Evolutionary conservation across 2,888 invertebrate genomes (phyloP).

Genomic region (Ophonus ardosiacus): DNA sequence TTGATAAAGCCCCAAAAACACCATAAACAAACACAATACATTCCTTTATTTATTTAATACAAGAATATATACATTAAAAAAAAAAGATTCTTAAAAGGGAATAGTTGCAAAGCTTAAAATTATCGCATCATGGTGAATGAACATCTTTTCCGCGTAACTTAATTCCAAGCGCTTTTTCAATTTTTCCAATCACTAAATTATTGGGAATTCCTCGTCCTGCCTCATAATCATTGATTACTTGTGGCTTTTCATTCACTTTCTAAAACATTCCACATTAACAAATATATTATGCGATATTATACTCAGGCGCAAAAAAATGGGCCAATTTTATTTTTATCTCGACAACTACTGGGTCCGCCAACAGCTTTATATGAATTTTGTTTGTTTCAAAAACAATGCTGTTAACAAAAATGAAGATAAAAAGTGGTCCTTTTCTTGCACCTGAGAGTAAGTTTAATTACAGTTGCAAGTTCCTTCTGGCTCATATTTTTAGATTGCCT

Average conservation of each 20-base stretch:
- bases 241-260: conserved; percentile 98
- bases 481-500: conserved; percentile 95
- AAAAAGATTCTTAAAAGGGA: too few species aligned
- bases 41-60: background rate
- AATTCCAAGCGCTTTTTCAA: conserved; percentile 95
- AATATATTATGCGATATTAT: background rate
- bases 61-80: background rate
- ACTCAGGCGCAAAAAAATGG: too few species aligned
- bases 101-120: too few species aligned
- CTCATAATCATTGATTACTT: conserved; percentile 97
- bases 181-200: conserved; percentile 96
- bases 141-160: conserved; percentile 96
- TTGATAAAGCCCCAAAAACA: background rate
- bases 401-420: too few species aligned
- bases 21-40: background rate
- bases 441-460: conserved; percentile 72
- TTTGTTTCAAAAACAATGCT: too few species aligned
- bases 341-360: too few species aligned
- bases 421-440: too few species aligned
- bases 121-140: too few species aligned
- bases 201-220: conserved; percentile 98
- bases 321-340: too few species aligned
- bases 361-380: too few species aligned
- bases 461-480: conserved; percentile 98
- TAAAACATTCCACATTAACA: conserved; percentile 71